Evolutionary conservation across 2,797 vertebrate species (phyloP).

Genomic region (Eulemur mongoz): DNA sequence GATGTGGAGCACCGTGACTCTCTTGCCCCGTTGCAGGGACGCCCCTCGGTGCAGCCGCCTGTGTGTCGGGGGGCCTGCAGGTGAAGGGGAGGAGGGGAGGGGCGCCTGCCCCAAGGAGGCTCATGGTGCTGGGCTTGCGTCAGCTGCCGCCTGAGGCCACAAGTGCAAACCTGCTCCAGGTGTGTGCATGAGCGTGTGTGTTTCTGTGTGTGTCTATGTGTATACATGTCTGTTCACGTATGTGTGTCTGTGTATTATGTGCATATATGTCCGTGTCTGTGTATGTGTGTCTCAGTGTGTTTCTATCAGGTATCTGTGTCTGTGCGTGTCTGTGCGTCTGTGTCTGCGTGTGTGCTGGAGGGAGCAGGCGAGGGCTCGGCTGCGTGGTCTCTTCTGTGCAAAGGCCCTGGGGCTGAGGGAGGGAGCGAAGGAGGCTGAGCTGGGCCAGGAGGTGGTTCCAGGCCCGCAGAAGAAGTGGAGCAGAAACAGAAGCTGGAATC

Average conservation of each 20-base stretch:
- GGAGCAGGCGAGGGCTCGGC: background rate
- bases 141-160: background rate
- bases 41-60: fast-evolving
- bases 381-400: background rate
- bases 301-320: background rate
- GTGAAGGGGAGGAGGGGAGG: too few relatives aligned
- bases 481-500: constrained; percentile 85
- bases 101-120: too few relatives aligned
- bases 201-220: background rate
- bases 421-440: background rate
- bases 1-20: fast-evolving
- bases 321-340: background rate
- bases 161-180: background rate
- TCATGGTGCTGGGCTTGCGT: fast-evolving
- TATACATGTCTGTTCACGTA: background rate
- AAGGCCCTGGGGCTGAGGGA: constrained; percentile 69
- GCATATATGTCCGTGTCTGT: fast-evolving
- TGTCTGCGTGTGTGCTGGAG: background rate
- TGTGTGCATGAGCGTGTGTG: background rate
- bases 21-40: fast-evolving
- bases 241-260: background rate
- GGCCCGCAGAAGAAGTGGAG: constrained; percentile 79
- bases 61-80: background rate
- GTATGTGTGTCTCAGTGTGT: background rate
- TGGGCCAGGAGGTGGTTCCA: background rate